Base-by-base conservation (phyloP, 1,140 invertebrate species). In the Drosophila orosa region DNA sequence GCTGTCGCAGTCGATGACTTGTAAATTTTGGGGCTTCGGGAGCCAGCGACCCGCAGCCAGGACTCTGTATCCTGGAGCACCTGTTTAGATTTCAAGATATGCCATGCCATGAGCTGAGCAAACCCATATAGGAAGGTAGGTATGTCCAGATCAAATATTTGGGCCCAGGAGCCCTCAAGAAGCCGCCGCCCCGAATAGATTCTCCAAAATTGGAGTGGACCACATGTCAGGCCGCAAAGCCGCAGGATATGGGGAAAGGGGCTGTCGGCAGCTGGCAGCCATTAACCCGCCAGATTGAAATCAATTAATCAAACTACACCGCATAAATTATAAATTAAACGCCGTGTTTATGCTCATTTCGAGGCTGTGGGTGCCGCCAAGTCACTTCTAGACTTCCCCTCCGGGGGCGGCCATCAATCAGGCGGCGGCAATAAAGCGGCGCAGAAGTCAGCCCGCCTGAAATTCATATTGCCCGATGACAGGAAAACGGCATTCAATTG, bases 311-410 rank as follows among this genome's bases (percentile, higher is more conserved):
- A 87, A 87, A 79, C 69, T 66, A 27, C 75, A 67, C 72, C 74
- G 67, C 84, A 87, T 89, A 83, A 87, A 87, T 87, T 87, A 87
- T 87, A 87, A 80, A 87, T 87, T 87, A 87, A 87, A 86, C 72
- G 75, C 58, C 22, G 44, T 76, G 69, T 65, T 82, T 72, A 72
- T 72, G 52, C 54, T 72, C 31, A 65, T 63, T 57, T 59, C 33
- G 72, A 4, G 37, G 33, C 19, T 54, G 40, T 39, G 39, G 37
- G 42, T 47, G 66, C 58, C 47, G 17, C 45, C 60, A 25, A 67
- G 37, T 66, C 45, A 65, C 25, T 68, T 33, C 35, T n/a, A 39
- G 17, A 10, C 12, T 5, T 31, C 19, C 57, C 48, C 72, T 29
- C 42, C 33, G 31, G 10, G 25, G 12, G 39, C 48, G 63, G 73